Percentiles rank a stretch among this genome's conserved stretches.
These are phyloP conservation scores for Drosophila sp. DNA, from an alignment of 1,140 invertebrate genomes.

Conservation along the genomic window DNA sequence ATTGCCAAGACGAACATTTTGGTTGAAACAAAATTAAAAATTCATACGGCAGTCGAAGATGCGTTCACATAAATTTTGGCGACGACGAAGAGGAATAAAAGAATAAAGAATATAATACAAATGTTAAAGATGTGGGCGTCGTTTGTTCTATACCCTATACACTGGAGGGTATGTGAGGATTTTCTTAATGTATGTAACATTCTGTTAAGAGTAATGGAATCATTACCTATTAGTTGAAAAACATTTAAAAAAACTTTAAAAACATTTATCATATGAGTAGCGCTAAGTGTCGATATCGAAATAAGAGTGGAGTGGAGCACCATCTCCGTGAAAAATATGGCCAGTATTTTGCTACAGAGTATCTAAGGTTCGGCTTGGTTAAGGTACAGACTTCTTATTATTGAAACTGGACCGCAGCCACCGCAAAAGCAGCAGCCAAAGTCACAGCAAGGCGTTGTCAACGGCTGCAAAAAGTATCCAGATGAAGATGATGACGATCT, in stretches of 20 bases:
- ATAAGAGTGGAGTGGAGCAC: too few relatives aligned
- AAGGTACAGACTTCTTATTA: slow-evolving; percentile 24
- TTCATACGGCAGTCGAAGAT: slow-evolving; percentile 72
- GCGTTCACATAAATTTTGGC: slow-evolving; percentile 74
- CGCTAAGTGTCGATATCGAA: too few relatives aligned
- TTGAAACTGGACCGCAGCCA: slow-evolving; percentile 73
- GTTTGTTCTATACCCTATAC: slow-evolving; percentile 17
- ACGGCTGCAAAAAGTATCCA: slow-evolving; percentile 52
- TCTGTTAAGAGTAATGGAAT: not conserved
- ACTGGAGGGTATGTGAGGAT: not conserved
- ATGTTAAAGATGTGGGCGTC: slow-evolving; percentile 61
- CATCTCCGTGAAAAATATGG: too few relatives aligned
- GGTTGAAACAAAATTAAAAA: slow-evolving; percentile 67
- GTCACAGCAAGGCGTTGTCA: slow-evolving; percentile 54
- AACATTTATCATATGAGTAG: too few relatives aligned
- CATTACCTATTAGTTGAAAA: too few relatives aligned
- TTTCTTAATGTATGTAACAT: not conserved
- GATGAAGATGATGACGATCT: slow-evolving; percentile 25
- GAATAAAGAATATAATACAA: slow-evolving; percentile 35
- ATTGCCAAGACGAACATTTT: slow-evolving; percentile 51
- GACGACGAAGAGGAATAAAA: slow-evolving; percentile 30
- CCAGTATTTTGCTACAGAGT: slow-evolving; percentile 8
- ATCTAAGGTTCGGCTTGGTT: not conserved
- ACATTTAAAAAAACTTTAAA: too few relatives aligned
- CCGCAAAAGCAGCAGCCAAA: slow-evolving; percentile 20